Evolutionary conservation across 2,797 vertebrate genomes (phyloP).

Genomic region (Gadopsis bispinosus): DNA sequence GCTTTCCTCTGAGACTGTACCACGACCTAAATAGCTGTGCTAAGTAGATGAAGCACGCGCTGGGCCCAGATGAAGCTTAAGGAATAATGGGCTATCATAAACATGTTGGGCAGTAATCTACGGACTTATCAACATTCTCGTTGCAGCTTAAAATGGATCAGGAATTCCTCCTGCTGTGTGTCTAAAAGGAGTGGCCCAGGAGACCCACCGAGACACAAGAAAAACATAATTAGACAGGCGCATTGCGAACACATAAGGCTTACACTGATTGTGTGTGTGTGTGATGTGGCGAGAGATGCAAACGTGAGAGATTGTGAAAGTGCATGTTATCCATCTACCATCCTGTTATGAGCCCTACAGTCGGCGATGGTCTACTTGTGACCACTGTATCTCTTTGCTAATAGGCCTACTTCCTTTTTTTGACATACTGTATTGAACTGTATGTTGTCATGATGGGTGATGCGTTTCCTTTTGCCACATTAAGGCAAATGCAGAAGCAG

Average conservation of each 20-base stretch:
- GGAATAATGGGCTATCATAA: constrained; percentile 84
- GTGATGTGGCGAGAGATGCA: constrained; percentile 11
- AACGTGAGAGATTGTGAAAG: constrained; percentile 23
- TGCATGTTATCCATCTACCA: no score
- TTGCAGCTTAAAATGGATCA: constrained; percentile 76
- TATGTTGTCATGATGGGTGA: constrained; percentile 22
- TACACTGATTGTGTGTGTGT: background rate
- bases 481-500: background rate
- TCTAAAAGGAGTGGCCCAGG: constrained; percentile 56
- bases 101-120: constrained; percentile 83
- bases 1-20: constrained; percentile 53
- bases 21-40: constrained; percentile 79
- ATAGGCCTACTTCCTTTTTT: constrained; percentile 9
- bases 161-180: constrained; percentile 71
- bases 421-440: constrained; percentile 8
- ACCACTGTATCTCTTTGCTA: constrained; percentile 23
- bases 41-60: constrained; percentile 76
- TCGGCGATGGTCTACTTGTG: background rate
- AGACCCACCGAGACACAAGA: constrained; percentile 51
- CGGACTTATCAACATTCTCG: constrained; percentile 81
- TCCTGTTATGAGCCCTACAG: background rate
- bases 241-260: constrained; percentile 36
- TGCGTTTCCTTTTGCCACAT: constrained; percentile 17
- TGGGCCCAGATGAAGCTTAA: constrained; percentile 72
- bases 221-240: constrained; percentile 50